Base-by-base conservation (phyloP, 2,888 invertebrate genomes). In the Harpalus rufipes region DNA sequence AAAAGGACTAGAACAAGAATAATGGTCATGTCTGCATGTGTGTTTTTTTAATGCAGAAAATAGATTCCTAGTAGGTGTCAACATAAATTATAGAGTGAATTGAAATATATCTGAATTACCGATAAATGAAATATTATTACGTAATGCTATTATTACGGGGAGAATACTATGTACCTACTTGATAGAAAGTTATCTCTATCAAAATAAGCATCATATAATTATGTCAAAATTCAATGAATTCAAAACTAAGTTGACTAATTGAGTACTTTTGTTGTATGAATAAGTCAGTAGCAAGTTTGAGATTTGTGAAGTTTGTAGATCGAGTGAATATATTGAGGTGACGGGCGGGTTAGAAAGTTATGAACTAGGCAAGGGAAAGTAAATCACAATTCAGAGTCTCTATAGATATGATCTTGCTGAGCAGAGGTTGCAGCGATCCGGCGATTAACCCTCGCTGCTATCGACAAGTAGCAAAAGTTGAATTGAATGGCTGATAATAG, bases 401-500 rank as follows among this genome's bases (percentile, higher is more conserved):
- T 32, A 32, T 14, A 68, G 68, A 68, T 68, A 68, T 68, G 41
- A 74, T 74, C 72, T 74, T 44, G 72, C 44, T 44, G 41, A 51
- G 44, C 44, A 51, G 44, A 12, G 44, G 10, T 51, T 51, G 44
- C 68, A 41, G 8, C 63, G 63, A 74, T 74, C 72, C 44, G 12
- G 14, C 72, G 72, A 74, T 74, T 74, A 74, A 82, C 82, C 74
- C 81, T 56, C 25, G 39, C 61, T 81, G 68, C 65, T 56, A 83
- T 61, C 76, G 83, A 83, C 72, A 74, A 74, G 74, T 76, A 84
- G 65, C 84, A 79, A 86, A 85, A 86, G 86, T 86, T 86, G 87
- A 87, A 87, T 86, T 87, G 87, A 87, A 87, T 86, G 86, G 87
- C 86, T 87, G 87, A 87, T 87, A 87, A 87, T 87, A 86, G 58